Evolutionary conservation across 1,140 invertebrate genomes (phyloP), one percentile per base, ranked within the genome.

Genomic region (Theocolax elegans): DNA sequence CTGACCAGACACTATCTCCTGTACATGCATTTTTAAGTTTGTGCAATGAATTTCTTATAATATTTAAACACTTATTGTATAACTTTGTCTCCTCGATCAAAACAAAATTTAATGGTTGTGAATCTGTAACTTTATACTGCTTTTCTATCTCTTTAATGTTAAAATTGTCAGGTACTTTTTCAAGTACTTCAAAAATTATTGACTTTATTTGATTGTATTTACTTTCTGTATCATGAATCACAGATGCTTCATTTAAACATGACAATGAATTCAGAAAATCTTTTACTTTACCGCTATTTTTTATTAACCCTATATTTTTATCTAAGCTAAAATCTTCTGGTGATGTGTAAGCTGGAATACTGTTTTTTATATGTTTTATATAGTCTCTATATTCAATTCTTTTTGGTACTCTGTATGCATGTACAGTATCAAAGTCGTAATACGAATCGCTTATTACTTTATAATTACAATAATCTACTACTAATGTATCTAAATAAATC

Each of bases 321-420:
- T 92, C 88, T 74, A 90, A 86, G n/a, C 89, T 90, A 79, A 90
- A 91, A 19, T 91, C 82, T 76, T 88, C 86, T 0, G 89, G 87
- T n/a, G 84, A 77, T 17, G 87, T 81, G 59, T 84, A 81, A n/a
- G 27, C 29, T 2, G 76, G 54, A 29, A 80, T 60, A 49, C 87
- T 87, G 9, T 82, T 80, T 73, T 90, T 86, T 44, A 93, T 90
- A 73, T 92, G 89, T 63, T 89, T 87, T 13, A 93, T 75, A 76
- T 91, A 91, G 75, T 92, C 89, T 54, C 88, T 85, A 79, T 92
- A 92, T 74, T 91, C 89, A 59, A 85, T 89, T 76, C 90, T 78
- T 23, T 88, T 86, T 0, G 92, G 91, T 46, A 93, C 77, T 19
- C 87, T 88, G 74, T 90, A 90, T 65, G 85, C 81, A 0, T 80